Percentiles rank a stretch among this genome's conserved stretches.
Conservation (phyloP, 53 echinoderm and acorn worm genomes). For the Arbacia lixula region DNA sequence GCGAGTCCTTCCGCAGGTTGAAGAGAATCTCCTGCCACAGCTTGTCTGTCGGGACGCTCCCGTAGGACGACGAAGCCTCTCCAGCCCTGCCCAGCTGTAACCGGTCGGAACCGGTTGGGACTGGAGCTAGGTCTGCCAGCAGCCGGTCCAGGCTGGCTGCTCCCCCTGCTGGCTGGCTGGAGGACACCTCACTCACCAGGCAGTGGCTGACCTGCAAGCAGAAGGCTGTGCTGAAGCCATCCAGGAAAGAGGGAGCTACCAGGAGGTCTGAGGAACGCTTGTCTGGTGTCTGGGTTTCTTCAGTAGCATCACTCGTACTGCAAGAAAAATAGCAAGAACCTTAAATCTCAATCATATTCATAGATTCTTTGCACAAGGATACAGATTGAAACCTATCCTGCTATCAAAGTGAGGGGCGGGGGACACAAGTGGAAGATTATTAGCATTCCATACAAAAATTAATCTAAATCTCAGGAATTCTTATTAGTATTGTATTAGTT, state of each 20-base stretch:
- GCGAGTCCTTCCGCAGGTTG: conserved; percentile 75
- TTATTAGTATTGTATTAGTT: no score
- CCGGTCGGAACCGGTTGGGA: conserved; percentile 2
- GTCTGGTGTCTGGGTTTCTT: neutral
- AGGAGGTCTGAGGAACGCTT: conserved; percentile 34
- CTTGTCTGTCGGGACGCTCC: conserved; percentile 71
- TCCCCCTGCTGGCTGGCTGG: conserved; percentile 27
- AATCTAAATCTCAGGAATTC: no score
- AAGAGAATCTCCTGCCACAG: conserved; percentile 85
- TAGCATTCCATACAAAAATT: no score
- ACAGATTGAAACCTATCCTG: no score
- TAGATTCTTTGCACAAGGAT: no score
- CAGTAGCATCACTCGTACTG: neutral
- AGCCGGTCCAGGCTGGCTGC: conserved; percentile 18
- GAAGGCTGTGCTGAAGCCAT: conserved; percentile 67
- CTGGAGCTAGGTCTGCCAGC: conserved; percentile 24
- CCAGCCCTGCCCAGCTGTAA: conserved; percentile 10
- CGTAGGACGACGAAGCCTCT: neutral
- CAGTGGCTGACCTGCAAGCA: conserved; percentile 68
- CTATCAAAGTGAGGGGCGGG: no score
- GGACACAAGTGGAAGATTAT: no score
- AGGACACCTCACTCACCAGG: conserved; percentile 61
- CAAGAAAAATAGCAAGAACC: neutral
- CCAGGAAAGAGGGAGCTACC: conserved; percentile 62
- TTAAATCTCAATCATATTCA: neutral